phyloP scores from a whole-genome alignment of 2,888 invertebrate genomes.

The Leucophora obtusa region DNA sequence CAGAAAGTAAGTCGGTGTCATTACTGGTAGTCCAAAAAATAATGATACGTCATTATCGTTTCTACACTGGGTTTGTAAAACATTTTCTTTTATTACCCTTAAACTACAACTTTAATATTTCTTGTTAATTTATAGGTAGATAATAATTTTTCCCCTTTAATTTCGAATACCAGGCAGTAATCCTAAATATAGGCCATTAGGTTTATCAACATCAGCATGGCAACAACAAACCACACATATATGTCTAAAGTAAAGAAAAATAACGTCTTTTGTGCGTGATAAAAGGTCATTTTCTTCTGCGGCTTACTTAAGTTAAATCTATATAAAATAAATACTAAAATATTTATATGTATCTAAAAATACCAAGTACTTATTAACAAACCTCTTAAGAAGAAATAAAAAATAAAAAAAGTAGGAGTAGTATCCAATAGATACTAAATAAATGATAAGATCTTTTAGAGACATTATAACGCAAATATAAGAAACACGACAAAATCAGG shows the following conservation, averaged over 20 bases:
- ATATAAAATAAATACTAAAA: not conserved
- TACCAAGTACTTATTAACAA: constrained; percentile 5
- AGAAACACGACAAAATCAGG: not conserved
- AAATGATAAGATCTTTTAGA: not conserved
- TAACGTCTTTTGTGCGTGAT: constrained; percentile 40
- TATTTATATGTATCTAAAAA: constrained; percentile 6
- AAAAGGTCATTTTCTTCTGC: constrained; percentile 29
- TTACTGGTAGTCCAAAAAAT: no score
- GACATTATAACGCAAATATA: not conserved
- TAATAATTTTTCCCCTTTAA: not conserved
- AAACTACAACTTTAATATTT: not conserved
- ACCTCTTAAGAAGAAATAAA: not conserved
- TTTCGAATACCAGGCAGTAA: constrained; percentile 1
- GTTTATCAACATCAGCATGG: constrained; percentile 15
- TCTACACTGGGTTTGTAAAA: no score
- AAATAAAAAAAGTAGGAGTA: not conserved
- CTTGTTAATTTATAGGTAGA: not conserved
- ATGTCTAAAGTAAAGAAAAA: not conserved
- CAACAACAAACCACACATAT: not conserved
- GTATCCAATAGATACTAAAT: not conserved
- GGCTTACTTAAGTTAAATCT: not conserved
- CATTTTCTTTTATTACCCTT: not conserved
- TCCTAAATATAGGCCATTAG: constrained; percentile 38
- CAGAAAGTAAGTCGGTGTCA: no score
- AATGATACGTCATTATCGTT: no score